Conservation (phyloP, 2,888 invertebrate species). For the Rosalia funebris region DNA sequence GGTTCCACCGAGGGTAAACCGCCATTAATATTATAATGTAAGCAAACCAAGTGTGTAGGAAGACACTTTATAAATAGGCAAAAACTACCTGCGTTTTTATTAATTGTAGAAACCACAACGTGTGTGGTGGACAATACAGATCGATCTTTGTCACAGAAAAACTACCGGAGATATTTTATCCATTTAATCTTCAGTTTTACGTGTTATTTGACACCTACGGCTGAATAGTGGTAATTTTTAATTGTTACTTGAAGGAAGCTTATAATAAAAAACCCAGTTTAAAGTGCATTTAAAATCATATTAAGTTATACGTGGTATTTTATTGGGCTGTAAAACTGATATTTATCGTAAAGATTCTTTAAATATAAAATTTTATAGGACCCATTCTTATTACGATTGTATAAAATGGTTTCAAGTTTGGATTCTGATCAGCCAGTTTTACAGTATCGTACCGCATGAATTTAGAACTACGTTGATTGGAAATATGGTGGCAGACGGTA, state of each 20-base stretch:
- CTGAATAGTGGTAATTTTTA: slow-evolving; percentile 49
- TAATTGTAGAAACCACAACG: slow-evolving; percentile 53
- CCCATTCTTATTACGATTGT: not conserved
- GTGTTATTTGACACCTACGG: slow-evolving; percentile 53
- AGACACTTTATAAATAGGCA: slow-evolving; percentile 55
- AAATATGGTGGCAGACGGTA: no score
- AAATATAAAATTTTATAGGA: slow-evolving; percentile 38
- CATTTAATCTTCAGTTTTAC: slow-evolving; percentile 45
- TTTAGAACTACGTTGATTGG: no score
- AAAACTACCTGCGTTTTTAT: slow-evolving; percentile 57
- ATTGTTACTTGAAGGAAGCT: slow-evolving; percentile 35
- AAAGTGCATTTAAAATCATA: slow-evolving; percentile 26
- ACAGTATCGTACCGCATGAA: not conserved
- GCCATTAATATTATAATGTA: slow-evolving; percentile 23
- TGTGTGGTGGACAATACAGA: slow-evolving; percentile 55
- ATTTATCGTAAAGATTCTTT: slow-evolving; percentile 36
- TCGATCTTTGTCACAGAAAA: slow-evolving; percentile 53
- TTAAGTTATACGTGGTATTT: slow-evolving; percentile 37
- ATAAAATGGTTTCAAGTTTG: slow-evolving; percentile 1
- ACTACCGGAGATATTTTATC: slow-evolving; percentile 53
- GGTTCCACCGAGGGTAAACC: slow-evolving; percentile 10
- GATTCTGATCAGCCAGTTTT: slow-evolving; percentile 4
- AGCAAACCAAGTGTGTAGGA: slow-evolving; percentile 29
- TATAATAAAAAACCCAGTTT: slow-evolving; percentile 29
- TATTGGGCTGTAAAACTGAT: slow-evolving; percentile 31